Percentiles rank a stretch among this genome's conserved stretches.
phyloP scores from a whole-genome alignment of 2,797 vertebrate species.

The Enteromius trimaculatus region DNA sequence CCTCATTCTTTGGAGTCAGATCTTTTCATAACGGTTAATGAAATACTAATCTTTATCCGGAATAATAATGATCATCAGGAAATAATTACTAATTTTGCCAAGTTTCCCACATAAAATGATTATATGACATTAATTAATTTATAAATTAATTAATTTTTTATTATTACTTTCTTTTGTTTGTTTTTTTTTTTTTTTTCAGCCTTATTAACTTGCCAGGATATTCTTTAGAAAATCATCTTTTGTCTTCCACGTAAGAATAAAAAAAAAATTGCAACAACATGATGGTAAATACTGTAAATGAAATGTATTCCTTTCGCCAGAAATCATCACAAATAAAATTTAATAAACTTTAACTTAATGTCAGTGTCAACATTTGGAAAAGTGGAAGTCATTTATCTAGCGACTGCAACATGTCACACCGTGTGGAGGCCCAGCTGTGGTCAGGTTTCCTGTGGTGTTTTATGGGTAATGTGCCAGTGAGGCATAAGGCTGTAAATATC shows the following conservation, averaged over 20 bases:
- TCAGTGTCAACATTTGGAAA: constrained; percentile 17
- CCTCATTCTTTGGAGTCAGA: background rate
- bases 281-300: background rate
- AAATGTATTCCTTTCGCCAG: background rate
- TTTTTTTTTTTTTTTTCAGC: background rate
- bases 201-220: background rate
- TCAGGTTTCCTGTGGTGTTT: constrained; percentile 52
- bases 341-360: background rate
- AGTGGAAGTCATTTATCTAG: constrained; percentile 19
- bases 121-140: background rate
- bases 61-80: background rate
- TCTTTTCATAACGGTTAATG: background rate
- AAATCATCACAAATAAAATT: background rate
- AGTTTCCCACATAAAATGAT: background rate
- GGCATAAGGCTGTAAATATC: constrained; percentile 32
- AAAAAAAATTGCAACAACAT: background rate
- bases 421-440: constrained; percentile 37
- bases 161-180: background rate
- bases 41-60: too few species aligned
- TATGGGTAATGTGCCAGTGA: constrained; percentile 43
- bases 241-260: background rate
- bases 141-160: too few species aligned
- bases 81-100: background rate
- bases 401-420: background rate
- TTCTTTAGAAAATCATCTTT: background rate